Percentiles rank a stretch among this genome's conserved stretches.
Evolutionary conservation across 53 echinoderm and acorn worm species (phyloP).

Genomic region (Apostichopus leukothele): DNA sequence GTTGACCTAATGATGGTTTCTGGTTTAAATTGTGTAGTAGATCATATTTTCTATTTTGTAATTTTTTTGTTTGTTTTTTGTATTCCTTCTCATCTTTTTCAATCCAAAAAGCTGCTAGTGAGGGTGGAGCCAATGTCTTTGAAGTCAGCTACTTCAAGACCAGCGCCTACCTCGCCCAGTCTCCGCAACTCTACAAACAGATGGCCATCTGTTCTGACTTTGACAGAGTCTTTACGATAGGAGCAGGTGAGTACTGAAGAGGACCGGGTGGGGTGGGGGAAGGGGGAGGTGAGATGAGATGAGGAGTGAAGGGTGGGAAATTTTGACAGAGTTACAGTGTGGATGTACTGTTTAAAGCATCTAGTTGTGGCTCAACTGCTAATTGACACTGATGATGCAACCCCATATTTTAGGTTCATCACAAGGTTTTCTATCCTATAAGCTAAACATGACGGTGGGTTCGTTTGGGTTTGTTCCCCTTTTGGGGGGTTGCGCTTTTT

Average conservation of each 20-base stretch:
- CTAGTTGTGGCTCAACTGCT: too few relatives aligned
- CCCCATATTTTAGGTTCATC: too few relatives aligned
- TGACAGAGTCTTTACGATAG: constrained; percentile 84
- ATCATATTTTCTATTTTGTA: neutral
- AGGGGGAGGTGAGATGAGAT: neutral
- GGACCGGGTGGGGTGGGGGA: neutral
- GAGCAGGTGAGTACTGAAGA: constrained; percentile 66
- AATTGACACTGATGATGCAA: too few relatives aligned
- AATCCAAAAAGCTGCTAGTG: constrained; percentile 79
- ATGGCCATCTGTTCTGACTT: constrained; percentile 95
- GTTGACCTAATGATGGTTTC: too few relatives aligned
- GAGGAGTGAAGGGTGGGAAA: too few relatives aligned
- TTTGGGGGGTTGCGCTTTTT: too few relatives aligned
- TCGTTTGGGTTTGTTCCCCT: too few relatives aligned
- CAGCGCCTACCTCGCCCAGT: constrained; percentile 94
- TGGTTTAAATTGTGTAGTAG: too few relatives aligned
- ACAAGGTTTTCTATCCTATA: too few relatives aligned
- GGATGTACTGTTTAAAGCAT: too few relatives aligned
- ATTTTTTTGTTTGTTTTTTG: neutral
- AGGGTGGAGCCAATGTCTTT: constrained; percentile 98
- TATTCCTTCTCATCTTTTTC: neutral
- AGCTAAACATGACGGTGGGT: too few relatives aligned
- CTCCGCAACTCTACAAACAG: constrained; percentile 98
- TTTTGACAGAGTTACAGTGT: too few relatives aligned
- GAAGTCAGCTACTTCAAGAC: constrained; percentile 89